Evolutionary conservation across 2,113 vertebrate genomes (phyloP), one percentile per base, ranked within the genome.

Genomic region (Podocnemis expansa): DNA sequence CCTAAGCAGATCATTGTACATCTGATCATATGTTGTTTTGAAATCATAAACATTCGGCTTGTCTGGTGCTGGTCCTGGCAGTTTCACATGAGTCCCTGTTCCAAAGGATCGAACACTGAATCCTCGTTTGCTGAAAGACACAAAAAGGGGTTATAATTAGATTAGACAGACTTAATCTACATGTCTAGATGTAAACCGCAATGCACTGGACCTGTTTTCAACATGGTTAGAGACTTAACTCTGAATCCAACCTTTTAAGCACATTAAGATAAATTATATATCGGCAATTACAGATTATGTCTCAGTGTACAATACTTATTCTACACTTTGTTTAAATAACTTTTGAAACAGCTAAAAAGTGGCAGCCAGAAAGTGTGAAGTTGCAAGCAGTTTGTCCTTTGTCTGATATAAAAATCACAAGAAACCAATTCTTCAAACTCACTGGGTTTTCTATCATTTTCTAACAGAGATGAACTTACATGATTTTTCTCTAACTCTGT

Each of bases 11-110:
- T 99, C 99, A 98, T 98, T 99, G 99, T 99, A 99, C 99, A 99
- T 99, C 99, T 99, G 99, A 98, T 99, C 99, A 97, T 99, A 99
- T 95, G 99, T 99, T 56, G 99, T 99, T 99, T 99, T 99, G 99
- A 99, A 99, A 98, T 99, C 99, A 78, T 99, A 99, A 97, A 99
- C 99, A 97, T 99, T 99, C 29, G 99, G 99, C 98, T 99, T 99
- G 99, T 99, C 99, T 31, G 99, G 99, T 45, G 99, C 99, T 41
- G 99, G 99, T 97, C 99, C 99, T 6, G 99, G 99, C 58, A 99
- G 98, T 95, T 99, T 99, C 98, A 99, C 99, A 0, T 99, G 99
- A 92, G 99, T 98, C 91, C 99, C 99, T 1, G 99, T 99, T 89
- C 99, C 99, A 79, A 99, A 99, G 89, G 99, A 99, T 10, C 99